phyloP scores from a whole-genome alignment of 1,140 invertebrate genomes.

The Pissodes strobi region DNA sequence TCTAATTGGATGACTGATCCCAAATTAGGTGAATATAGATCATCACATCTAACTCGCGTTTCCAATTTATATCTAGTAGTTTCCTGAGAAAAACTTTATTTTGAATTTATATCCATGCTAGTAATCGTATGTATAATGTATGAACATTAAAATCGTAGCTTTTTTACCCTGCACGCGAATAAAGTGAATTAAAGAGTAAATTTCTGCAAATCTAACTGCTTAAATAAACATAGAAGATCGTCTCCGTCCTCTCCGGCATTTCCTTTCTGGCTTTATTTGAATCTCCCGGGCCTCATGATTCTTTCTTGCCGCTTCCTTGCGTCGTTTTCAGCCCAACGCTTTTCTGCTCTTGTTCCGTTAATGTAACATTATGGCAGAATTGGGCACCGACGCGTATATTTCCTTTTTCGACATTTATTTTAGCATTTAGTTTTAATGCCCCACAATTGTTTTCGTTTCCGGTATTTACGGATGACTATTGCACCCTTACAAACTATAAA shows the following conservation, averaged over 20 bases:
- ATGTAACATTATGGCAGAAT: constrained; percentile 45
- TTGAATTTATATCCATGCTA: too few species aligned
- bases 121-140: too few species aligned
- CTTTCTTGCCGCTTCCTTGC: constrained; percentile 47
- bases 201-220: constrained; percentile 25
- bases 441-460: not conserved
- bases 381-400: constrained; percentile 9
- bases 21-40: too few species aligned
- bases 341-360: constrained; percentile 48
- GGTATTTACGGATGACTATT: too few species aligned
- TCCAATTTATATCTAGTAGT: too few species aligned
- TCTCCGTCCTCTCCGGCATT: not conserved
- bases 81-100: too few species aligned
- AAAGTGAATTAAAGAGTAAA: constrained; percentile 14
- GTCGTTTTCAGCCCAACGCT: constrained; percentile 44
- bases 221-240: constrained; percentile 27
- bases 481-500: too few species aligned
- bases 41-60: too few species aligned
- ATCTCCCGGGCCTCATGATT: constrained; percentile 51
- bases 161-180: not conserved
- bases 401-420: constrained; percentile 1
- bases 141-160: too few species aligned
- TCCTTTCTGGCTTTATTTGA: constrained; percentile 23
- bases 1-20: too few species aligned
- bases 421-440: not conserved